A percentile compares a stretch with the other conserved stretches of the same genome.
Evolutionary conservation across 1,140 invertebrate species (phyloP).

Genomic region (Drosophila subobscura): DNA sequence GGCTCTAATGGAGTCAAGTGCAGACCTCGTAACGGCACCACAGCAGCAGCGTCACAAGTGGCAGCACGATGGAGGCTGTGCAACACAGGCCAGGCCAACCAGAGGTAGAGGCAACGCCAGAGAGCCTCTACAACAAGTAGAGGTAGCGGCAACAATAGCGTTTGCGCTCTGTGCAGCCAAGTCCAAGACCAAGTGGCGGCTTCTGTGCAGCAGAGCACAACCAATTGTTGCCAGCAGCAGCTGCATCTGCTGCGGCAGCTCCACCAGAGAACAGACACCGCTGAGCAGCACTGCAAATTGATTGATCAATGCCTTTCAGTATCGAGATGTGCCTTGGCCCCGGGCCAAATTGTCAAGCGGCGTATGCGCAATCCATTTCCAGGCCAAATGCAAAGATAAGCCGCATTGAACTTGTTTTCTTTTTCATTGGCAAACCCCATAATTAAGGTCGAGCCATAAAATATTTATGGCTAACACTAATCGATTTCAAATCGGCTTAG

Average conservation of each 20-base stretch:
- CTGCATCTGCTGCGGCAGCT: constrained; percentile 2
- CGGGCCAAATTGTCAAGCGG: constrained; percentile 59
- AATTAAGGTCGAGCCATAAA: constrained; percentile 55
- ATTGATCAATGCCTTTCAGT: constrained; percentile 71
- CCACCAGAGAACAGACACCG: not conserved
- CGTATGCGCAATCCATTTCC: constrained; percentile 71
- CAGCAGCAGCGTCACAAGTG: too few relatives aligned
- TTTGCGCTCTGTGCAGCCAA: constrained; percentile 2
- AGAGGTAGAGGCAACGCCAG: constrained; percentile 29
- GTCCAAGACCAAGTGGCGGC: constrained; percentile 29
- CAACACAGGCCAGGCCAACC: not conserved
- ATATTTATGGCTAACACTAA: constrained; percentile 13
- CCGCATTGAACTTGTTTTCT: constrained; percentile 72
- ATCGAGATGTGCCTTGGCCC: constrained; percentile 57
- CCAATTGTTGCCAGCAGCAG: constrained; percentile 57
- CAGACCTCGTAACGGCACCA: constrained; percentile 41
- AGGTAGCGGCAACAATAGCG: not conserved
- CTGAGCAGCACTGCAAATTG: constrained; percentile 40
- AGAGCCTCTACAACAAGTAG: constrained; percentile 12
- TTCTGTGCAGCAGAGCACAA: constrained; percentile 60
- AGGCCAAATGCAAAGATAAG: constrained; percentile 40
- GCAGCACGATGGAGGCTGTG: too few relatives aligned
- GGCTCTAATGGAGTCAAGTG: constrained; percentile 72
- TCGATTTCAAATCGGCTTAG: constrained; percentile 32
- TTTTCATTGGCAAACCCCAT: constrained; percentile 25